Evolutionary conservation across 1,140 invertebrate genomes (phyloP).

Genomic region (Phthorimaea operculella): DNA sequence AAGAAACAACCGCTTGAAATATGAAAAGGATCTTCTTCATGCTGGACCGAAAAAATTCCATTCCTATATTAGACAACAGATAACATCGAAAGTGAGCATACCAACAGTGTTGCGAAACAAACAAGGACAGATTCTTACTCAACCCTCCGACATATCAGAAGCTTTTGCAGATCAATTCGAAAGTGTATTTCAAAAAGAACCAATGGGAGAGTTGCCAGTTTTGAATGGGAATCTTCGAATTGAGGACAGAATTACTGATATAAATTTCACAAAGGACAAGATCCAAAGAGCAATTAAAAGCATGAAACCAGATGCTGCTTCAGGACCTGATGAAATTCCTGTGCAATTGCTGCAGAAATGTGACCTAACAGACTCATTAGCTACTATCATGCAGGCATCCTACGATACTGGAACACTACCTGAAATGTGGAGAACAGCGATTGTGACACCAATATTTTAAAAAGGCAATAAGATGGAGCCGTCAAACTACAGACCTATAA

Average conservation of each 20-base stretch:
- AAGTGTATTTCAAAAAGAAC: constrained; percentile 1
- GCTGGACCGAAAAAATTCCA: neutral
- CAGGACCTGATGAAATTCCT: neutral
- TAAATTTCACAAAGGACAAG: neutral
- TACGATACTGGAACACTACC: neutral
- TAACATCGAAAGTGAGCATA: neutral
- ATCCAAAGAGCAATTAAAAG: neutral
- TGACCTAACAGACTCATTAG: neutral
- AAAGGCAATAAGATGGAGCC: neutral
- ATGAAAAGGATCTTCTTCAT: neutral
- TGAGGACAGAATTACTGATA: neutral
- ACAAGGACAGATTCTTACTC: neutral
- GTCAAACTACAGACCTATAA: neutral
- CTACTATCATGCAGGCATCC: neutral
- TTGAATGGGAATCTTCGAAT: neutral
- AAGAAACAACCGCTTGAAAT: neutral
- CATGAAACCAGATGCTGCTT: neutral
- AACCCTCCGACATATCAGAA: neutral
- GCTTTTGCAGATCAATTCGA: neutral
- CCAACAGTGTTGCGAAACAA: neutral
- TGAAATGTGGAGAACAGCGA: neutral
- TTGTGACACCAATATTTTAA: neutral
- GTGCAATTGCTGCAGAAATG: neutral
- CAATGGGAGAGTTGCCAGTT: neutral
- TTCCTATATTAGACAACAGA: neutral